These are phyloP conservation scores for Alauda arvensis DNA, from an alignment of 2,797 vertebrate genomes.

Conservation along the genomic window DNA sequence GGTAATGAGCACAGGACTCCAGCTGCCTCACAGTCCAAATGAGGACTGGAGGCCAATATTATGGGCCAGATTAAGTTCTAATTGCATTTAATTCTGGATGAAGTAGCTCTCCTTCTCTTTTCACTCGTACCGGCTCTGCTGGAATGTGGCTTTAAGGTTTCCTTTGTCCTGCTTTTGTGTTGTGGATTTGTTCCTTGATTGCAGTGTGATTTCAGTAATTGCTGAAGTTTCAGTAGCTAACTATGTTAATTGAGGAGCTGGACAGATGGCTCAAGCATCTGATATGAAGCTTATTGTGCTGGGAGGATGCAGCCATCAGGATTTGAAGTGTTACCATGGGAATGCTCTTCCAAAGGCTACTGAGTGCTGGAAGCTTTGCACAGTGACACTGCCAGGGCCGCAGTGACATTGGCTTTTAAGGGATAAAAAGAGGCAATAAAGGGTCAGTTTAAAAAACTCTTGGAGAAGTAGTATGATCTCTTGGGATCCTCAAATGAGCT, in stretches of 20 bases:
- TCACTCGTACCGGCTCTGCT: not conserved
- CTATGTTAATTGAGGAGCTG: constrained; percentile 30
- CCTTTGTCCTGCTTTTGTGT: constrained; percentile 20
- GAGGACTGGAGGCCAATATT: not conserved
- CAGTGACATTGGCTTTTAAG: not conserved
- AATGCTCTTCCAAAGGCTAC: constrained; percentile 22
- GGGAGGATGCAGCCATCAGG: constrained; percentile 14
- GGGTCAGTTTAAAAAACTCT: not conserved
- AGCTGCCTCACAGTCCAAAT: constrained; percentile 17
- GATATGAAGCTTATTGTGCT: constrained; percentile 22
- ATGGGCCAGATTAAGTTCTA: constrained; percentile 5
- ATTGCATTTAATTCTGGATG: constrained; percentile 36
- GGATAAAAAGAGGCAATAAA: not conserved
- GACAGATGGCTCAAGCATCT: constrained; percentile 54
- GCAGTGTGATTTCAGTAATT: constrained; percentile 22
- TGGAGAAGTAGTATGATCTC: not conserved
- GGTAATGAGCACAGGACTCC: constrained; percentile 16
- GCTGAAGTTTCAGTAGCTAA: constrained; percentile 40
- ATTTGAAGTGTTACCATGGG: constrained; percentile 42
- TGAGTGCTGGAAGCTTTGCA: not conserved
- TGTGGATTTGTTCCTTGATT: constrained; percentile 32
- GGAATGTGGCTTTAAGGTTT: constrained; percentile 33
- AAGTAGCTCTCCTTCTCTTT: not conserved
- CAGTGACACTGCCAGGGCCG: not conserved
- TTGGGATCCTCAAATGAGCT: not conserved